Base-by-base conservation (phyloP, 2,888 invertebrate genomes). In the Pegoplata infirma region DNA sequence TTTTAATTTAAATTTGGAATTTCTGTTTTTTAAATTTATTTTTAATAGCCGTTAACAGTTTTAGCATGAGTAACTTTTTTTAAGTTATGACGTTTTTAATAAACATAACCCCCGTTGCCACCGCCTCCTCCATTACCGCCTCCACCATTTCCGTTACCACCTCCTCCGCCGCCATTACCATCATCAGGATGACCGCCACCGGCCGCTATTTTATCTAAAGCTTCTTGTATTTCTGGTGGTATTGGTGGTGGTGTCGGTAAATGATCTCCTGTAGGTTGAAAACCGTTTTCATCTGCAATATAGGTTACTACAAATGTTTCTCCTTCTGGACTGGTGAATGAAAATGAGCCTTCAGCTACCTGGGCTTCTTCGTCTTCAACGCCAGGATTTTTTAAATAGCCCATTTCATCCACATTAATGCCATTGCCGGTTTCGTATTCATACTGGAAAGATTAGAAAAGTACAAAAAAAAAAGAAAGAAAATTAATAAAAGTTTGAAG, bases 171-270 rank as follows among this genome's bases (percentile, higher is more conserved):
- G 17, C 83, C 83, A 51, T 80, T 82, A 44, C 87, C 88, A 78
- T 85, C 86, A 64, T 82, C 87, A 6, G 86, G 86, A 81, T 87
- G 87, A 1, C 87, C 88, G 8, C 88, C 88, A 16, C 84, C 84
- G 10, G 88, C 87, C 10, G 87, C 87, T 63, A 88, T 83, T 75
- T 84, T 86, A 74, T 87, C 88, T 55, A 89, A 81, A 0, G 88
- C 87, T 77, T 89, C 89, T 84, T 93, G 93, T 82, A 95, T 95
- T 82, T 93, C 94, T 64, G 92, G 91, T 7, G 95, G 95, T 81
- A 95, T 93, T 17, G 95, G 94, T n/a, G 95, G 95, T 4, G 95
- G 94, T 7, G 95, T 95, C 12, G 95, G 95, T 51, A 95, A 90
- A 88, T 95, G 95, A 56, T 93, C 94, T 40, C 95, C 95, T 69